These are phyloP conservation scores for Galerucella nymphaeae DNA, from an alignment of 2,888 invertebrate genomes.

Conservation along the genomic window DNA sequence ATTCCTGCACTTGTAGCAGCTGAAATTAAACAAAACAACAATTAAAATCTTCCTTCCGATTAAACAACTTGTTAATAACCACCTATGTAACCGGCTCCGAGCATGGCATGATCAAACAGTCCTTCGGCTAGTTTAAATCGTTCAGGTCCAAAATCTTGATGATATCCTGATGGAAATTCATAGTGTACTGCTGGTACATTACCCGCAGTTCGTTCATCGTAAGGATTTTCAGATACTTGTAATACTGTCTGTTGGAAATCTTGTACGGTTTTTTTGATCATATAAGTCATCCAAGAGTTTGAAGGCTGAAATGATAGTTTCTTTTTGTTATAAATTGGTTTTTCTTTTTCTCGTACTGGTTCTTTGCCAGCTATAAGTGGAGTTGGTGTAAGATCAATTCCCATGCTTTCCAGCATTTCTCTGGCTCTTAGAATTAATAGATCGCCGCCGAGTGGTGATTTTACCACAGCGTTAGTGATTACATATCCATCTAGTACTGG, in stretches of 20 bases:
- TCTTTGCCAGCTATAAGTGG: constrained; percentile 82
- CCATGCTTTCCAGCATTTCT: constrained; percentile 67
- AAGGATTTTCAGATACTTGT: constrained; percentile 89
- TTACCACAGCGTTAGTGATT: constrained; percentile 92
- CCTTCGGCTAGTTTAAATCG: constrained; percentile 94
- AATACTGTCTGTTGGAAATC: constrained; percentile 76
- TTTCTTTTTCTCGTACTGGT: constrained; percentile 89
- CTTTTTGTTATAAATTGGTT: constrained; percentile 84
- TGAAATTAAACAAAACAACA: constrained; percentile 50
- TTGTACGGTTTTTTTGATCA: constrained; percentile 88
- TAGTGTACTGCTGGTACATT: constrained; percentile 93
- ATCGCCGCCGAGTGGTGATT: constrained; percentile 96
- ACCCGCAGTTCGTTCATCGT: constrained; percentile 87
- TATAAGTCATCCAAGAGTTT: constrained; percentile 93
- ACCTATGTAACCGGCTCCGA: constrained; percentile 89
- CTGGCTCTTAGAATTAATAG: constrained; percentile 84
- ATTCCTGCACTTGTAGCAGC: constrained; percentile 89
- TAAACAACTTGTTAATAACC: constrained; percentile 42
- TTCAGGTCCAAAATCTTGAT: constrained; percentile 95
- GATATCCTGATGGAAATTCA: constrained; percentile 98
- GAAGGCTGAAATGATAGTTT: constrained; percentile 85
- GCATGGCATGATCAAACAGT: constrained; percentile 93
- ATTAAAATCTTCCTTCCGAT: constrained; percentile 6
- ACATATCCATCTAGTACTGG: constrained; percentile 96
- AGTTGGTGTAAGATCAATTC: constrained; percentile 71